A percentile compares a stretch with the other conserved stretches of the same genome.
Conservation (phyloP, 2,113 vertebrate genomes). For the Capricornis sumatraensis region DNA sequence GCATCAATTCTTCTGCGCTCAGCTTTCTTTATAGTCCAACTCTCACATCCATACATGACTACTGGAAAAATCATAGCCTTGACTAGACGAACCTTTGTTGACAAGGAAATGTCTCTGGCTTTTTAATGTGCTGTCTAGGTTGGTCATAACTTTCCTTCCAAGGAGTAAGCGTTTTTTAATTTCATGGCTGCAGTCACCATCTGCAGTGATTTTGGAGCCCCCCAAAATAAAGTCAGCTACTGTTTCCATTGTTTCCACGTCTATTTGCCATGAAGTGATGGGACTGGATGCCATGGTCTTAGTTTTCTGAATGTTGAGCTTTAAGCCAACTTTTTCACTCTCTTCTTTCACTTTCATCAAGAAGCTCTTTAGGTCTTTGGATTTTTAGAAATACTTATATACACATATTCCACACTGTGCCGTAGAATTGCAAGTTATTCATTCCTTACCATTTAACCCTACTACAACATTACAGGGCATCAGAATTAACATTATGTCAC, state of each 20-base stretch:
- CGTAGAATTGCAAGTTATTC: background rate
- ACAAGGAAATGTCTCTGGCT: background rate
- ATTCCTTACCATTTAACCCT: background rate
- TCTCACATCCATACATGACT: background rate
- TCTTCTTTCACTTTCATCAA: background rate
- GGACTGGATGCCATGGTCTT: background rate
- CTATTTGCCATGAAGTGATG: background rate
- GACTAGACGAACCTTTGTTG: background rate
- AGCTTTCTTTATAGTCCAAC: background rate
- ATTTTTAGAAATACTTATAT: background rate
- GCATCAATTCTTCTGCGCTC: background rate
- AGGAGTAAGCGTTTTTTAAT: background rate
- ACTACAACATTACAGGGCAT: background rate
- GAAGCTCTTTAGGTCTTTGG: background rate
- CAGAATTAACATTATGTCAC: background rate
- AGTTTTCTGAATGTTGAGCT: background rate
- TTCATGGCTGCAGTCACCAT: background rate
- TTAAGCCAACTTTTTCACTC: background rate
- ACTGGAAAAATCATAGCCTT: background rate
- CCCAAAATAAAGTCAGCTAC: background rate
- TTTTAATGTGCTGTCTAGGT: background rate
- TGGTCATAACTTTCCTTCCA: background rate
- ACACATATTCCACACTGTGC: background rate
- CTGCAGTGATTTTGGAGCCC: background rate
- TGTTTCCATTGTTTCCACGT: fast-evolving